Conservation (phyloP, 2,888 invertebrate genomes). For the Heliconius sara region DNA sequence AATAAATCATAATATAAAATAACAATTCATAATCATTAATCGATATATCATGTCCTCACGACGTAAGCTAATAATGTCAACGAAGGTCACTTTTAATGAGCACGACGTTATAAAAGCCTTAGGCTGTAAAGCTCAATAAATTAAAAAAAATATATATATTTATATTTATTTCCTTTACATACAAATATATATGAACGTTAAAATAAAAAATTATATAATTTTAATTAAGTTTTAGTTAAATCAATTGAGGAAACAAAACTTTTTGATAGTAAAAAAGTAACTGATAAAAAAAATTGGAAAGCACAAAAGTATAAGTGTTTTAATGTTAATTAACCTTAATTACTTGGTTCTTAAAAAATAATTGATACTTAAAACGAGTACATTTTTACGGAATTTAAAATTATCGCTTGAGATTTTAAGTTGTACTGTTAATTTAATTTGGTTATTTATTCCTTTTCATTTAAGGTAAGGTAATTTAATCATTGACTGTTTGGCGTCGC, state of each 20-base stretch:
- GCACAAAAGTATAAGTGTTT: neutral
- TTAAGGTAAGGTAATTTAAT: too few relatives aligned
- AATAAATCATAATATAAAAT: conserved; percentile 1
- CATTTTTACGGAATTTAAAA: too few relatives aligned
- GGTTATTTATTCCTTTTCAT: too few relatives aligned
- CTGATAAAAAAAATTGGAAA: neutral
- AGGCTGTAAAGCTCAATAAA: conserved; percentile 16
- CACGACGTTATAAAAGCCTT: conserved; percentile 20
- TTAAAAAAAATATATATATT: neutral
- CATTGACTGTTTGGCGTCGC: too few relatives aligned
- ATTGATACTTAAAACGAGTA: neutral
- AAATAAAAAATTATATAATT: too few relatives aligned
- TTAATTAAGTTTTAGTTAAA: too few relatives aligned
- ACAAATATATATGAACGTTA: neutral
- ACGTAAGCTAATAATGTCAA: conserved; percentile 25
- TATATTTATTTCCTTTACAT: too few relatives aligned
- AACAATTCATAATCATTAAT: conserved; percentile 7
- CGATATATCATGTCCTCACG: conserved; percentile 21
- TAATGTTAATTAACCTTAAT: neutral
- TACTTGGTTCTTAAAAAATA: neutral
- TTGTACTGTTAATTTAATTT: too few relatives aligned
- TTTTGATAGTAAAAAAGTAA: neutral
- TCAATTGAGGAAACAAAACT: neutral
- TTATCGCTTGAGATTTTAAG: too few relatives aligned
- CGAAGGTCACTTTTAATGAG: conserved; percentile 16